Conservation (phyloP, 2,888 invertebrate species). For the Drosophila infuscata region DNA sequence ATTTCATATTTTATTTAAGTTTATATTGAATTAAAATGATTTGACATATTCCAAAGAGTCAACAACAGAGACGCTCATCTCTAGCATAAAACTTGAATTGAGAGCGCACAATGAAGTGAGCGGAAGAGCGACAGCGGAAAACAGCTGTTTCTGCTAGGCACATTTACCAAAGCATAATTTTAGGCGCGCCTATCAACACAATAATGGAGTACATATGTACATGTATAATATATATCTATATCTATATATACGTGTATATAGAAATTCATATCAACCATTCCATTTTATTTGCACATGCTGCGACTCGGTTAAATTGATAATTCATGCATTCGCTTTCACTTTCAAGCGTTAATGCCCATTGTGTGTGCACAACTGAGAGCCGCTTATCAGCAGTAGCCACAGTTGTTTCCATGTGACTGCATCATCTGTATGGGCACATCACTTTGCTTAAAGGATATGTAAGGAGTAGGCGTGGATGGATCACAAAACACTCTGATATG, state of each 20-base stretch:
- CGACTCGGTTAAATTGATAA: constrained; percentile 33
- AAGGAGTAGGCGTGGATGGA: constrained; percentile 7
- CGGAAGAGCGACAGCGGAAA: constrained; percentile 14
- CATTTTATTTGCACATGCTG: constrained; percentile 5
- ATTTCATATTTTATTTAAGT: neutral
- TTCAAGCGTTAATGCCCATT: constrained; percentile 50
- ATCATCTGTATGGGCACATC: constrained; percentile 62
- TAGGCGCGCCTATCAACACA: constrained; percentile 25
- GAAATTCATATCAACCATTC: neutral
- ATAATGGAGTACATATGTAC: neutral
- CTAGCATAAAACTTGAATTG: constrained; percentile 58
- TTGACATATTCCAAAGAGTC: neutral
- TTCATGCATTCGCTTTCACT: constrained; percentile 40
- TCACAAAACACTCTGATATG: neutral
- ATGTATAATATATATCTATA: neutral
- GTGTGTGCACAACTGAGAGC: constrained; percentile 35
- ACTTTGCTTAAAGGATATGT: constrained; percentile 53
- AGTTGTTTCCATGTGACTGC: constrained; percentile 65
- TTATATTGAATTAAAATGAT: neutral
- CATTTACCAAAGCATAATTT: constrained; percentile 40
- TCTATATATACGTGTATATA: neutral
- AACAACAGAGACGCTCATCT: constrained; percentile 17
- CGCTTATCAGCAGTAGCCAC: constrained; percentile 64
- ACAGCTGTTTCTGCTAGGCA: constrained; percentile 22
- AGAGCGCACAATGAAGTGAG: constrained; percentile 22